Conservation (phyloP, 2,888 invertebrate species). For the Cylindroiulus punctatus region DNA sequence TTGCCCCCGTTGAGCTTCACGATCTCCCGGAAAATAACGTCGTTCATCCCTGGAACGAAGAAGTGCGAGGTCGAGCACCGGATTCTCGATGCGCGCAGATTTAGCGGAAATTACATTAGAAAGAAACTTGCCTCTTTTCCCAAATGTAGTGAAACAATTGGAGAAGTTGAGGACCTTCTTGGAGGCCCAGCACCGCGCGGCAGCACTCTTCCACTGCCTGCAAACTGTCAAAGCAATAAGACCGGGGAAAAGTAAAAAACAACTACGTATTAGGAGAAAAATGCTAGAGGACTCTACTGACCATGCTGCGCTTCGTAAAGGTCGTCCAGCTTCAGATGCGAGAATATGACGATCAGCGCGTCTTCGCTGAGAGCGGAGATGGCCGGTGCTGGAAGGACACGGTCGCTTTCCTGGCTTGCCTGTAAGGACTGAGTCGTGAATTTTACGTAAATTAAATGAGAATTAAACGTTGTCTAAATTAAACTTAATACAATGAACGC, state of each 20-base stretch:
- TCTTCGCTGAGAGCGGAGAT: constrained; percentile 5
- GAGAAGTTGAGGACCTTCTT: constrained; percentile 19
- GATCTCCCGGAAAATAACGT: not conserved
- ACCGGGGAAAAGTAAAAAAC: not conserved
- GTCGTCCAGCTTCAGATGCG: constrained; percentile 45
- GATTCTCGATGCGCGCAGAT: no score
- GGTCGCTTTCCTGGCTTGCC: not conserved
- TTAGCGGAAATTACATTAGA: no score
- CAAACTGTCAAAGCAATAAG: not conserved
- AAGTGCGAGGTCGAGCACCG: not conserved
- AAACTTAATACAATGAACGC: not conserved
- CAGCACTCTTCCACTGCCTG: not conserved
- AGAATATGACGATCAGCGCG: not conserved
- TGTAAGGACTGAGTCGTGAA: no score
- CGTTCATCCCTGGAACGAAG: not conserved
- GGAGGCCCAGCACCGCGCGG: constrained; percentile 30
- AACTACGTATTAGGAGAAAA: not conserved
- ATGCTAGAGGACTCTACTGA: not conserved
- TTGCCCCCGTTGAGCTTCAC: not conserved
- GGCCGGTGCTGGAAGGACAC: not conserved
- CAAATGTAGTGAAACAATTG: not conserved
- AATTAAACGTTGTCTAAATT: no score
- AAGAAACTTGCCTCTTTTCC: not conserved
- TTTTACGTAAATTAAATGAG: no score
- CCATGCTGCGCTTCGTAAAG: constrained; percentile 29